Evolutionary conservation across 2,113 vertebrate genomes (phyloP).

Genomic region (Eurypyga helias): DNA sequence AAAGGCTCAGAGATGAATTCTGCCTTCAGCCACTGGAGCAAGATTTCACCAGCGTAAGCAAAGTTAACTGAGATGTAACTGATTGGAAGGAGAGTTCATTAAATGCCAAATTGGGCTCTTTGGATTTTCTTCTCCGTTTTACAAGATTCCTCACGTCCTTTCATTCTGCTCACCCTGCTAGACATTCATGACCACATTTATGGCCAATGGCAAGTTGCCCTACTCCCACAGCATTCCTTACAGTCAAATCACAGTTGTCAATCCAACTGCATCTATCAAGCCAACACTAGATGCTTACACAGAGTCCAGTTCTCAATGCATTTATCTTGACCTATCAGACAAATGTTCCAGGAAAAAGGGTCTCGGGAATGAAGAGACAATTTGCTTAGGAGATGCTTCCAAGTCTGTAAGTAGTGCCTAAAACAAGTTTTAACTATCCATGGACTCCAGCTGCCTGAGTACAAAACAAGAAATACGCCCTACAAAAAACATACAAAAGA

Average conservation of each 20-base stretch:
- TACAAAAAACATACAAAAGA: neutral
- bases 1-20: neutral
- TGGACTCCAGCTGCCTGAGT: neutral
- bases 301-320: neutral
- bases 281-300: neutral
- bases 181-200: neutral
- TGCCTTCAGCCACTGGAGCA: neutral
- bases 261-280: neutral
- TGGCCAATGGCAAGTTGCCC: neutral
- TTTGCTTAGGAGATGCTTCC: neutral
- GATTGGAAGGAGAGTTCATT: neutral
- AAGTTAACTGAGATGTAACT: neutral
- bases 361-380: neutral
- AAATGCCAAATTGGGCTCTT: neutral
- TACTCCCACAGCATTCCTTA: slow-evolving; percentile 14
- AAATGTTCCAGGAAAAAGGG: neutral
- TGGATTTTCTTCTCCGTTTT: neutral
- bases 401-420: neutral
- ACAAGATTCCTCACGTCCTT: neutral
- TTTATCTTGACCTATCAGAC: slow-evolving; percentile 1
- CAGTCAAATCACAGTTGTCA: slow-evolving; percentile 22
- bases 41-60: neutral
- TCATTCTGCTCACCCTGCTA: neutral
- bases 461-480: neutral
- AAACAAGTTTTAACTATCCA: neutral